Evolutionary conservation across 2,888 invertebrate genomes (phyloP).

Genomic region (Macaria notata): DNA sequence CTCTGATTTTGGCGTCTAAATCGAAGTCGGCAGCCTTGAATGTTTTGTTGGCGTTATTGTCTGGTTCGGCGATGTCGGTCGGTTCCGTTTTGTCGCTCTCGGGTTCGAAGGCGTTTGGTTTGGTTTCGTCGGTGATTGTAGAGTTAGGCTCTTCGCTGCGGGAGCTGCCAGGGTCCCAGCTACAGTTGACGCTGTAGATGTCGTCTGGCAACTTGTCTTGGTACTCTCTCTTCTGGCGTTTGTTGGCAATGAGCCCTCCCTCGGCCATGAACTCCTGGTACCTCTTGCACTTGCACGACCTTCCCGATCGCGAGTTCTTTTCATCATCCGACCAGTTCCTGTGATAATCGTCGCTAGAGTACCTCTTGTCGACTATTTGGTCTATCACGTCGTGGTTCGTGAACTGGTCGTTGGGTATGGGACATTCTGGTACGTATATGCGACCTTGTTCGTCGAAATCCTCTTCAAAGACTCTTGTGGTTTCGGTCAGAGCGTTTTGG

Average conservation of each 20-base stretch:
- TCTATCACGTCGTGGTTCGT: constrained; percentile 77
- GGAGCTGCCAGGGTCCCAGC: constrained; percentile 64
- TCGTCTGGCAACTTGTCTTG: constrained; percentile 64
- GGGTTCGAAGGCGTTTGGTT: constrained; percentile 44
- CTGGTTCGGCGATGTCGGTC: constrained; percentile 55
- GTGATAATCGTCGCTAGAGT: constrained; percentile 76
- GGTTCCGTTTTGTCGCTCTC: constrained; percentile 61
- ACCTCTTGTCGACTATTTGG: constrained; percentile 82
- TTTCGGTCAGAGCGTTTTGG: constrained; percentile 74
- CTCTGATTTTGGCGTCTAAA: constrained; percentile 92
- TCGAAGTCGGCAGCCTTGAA: constrained; percentile 88
- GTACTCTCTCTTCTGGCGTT: constrained; percentile 73
- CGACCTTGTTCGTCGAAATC: constrained; percentile 60
- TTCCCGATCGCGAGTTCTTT: constrained; percentile 79
- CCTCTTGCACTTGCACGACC: constrained; percentile 93
- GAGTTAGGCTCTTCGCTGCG: constrained; percentile 53
- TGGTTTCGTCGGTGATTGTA: constrained; percentile 51
- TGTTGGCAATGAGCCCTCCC: constrained; percentile 84
- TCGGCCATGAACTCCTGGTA: constrained; percentile 94
- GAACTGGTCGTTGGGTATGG: constrained; percentile 55
- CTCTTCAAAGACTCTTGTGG: constrained; percentile 70
- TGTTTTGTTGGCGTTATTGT: constrained; percentile 78
- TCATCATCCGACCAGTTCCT: constrained; percentile 79
- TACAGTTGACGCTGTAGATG: constrained; percentile 62
- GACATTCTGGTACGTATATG: constrained; percentile 36